Conservation (phyloP, 2,113 vertebrate genomes). For the cattle (Bos taurus) region DNA sequence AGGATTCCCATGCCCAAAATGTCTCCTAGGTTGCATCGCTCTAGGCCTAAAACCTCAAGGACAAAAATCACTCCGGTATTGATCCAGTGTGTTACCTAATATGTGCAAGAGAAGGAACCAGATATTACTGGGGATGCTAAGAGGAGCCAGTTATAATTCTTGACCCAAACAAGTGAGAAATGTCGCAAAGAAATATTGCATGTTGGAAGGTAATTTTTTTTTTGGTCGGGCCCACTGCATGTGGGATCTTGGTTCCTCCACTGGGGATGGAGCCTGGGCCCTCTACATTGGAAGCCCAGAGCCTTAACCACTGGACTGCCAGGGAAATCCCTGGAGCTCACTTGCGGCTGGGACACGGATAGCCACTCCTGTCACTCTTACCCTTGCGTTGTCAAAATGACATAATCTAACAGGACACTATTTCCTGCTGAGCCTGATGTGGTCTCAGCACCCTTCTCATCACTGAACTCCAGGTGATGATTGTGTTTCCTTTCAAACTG, state of each 20-base stretch:
- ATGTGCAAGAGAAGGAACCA: background rate
- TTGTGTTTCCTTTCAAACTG: too few relatives aligned
- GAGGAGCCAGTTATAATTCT: background rate
- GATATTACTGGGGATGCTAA: too few relatives aligned
- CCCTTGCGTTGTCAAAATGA: background rate
- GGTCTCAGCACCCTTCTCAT: background rate
- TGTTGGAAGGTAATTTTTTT: background rate
- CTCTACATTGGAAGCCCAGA: background rate
- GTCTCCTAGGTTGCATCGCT: background rate
- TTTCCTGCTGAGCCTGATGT: background rate
- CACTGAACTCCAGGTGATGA: too few relatives aligned
- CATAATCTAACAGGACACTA: background rate
- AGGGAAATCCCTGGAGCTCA: background rate
- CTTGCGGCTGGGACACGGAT: background rate
- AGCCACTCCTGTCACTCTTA: background rate
- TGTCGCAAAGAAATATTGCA: background rate
- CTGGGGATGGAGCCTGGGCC: background rate
- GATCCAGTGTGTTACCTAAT: background rate
- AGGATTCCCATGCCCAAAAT: background rate
- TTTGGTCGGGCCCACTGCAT: background rate
- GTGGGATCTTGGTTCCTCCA: background rate
- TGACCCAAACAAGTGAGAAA: background rate
- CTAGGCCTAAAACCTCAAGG: background rate
- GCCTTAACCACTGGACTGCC: background rate
- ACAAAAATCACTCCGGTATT: background rate